Conservation (phyloP, 2,888 invertebrate genomes). For the Emesis russula region DNA sequence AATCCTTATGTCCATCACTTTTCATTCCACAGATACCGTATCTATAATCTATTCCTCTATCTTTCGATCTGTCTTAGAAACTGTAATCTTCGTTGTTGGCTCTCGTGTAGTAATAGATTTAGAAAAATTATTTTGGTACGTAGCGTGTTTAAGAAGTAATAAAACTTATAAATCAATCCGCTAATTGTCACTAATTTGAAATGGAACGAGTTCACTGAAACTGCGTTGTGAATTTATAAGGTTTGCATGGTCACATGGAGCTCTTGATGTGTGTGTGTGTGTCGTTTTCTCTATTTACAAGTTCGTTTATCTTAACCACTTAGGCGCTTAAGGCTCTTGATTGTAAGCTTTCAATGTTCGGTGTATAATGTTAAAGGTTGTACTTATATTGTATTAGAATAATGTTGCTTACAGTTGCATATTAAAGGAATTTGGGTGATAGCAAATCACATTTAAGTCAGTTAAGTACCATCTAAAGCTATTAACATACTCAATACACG, state of each 20-base stretch:
- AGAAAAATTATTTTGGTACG: slow-evolving; percentile 94
- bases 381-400: slow-evolving; percentile 88
- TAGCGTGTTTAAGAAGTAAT: slow-evolving; percentile 92
- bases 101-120: slow-evolving; percentile 93
- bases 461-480: slow-evolving; percentile 83
- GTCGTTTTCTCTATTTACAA: slow-evolving; percentile 94
- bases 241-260: slow-evolving; percentile 91
- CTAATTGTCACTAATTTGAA: slow-evolving; percentile 95
- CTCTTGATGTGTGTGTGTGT: slow-evolving; percentile 93
- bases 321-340: slow-evolving; percentile 91
- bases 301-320: slow-evolving; percentile 88
- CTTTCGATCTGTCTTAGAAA: slow-evolving; percentile 89
- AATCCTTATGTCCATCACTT: slow-evolving; percentile 60
- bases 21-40: slow-evolving; percentile 40
- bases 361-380: slow-evolving; percentile 91
- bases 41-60: slow-evolving; percentile 70
- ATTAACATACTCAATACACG: neutral
- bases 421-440: slow-evolving; percentile 95
- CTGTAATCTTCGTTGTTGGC: slow-evolving; percentile 95
- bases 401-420: slow-evolving; percentile 93
- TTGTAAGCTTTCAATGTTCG: slow-evolving; percentile 94
- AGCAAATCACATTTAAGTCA: slow-evolving; percentile 91
- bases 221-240: slow-evolving; percentile 61
- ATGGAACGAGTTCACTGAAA: slow-evolving; percentile 80
- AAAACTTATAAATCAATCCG: slow-evolving; percentile 89